These are phyloP conservation scores for Lepidothrix coronata DNA, from an alignment of 2,113 vertebrate species.

Conservation along the genomic window DNA sequence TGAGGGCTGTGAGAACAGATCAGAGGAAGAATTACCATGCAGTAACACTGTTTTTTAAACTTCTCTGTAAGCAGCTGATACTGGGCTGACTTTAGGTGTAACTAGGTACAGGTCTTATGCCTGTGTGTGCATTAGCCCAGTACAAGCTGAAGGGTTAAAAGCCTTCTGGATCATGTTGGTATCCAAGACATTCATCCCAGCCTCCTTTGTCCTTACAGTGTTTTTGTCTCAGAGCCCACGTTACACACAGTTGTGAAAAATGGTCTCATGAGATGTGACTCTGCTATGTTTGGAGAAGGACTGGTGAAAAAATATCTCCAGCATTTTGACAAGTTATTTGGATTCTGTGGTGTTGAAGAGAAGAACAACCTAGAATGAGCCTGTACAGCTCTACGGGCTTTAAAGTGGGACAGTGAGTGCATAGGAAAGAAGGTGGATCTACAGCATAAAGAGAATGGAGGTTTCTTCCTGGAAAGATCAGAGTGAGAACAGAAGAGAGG, in stretches of 20 bases:
- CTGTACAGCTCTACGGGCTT: neutral
- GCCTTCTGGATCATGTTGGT: neutral
- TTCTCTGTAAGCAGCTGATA: neutral
- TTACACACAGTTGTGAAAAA: constrained; percentile 1
- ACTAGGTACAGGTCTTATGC: neutral
- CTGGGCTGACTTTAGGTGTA: neutral
- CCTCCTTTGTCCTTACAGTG: neutral
- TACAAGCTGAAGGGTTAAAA: neutral
- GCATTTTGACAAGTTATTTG: neutral
- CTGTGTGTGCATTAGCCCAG: neutral
- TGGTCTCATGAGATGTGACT: neutral
- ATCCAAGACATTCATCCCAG: neutral
- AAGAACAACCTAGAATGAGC: neutral
- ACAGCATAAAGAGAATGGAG: neutral
- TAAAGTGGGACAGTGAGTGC: constrained; percentile 20
- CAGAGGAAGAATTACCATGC: fast-evolving
- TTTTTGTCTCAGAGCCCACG: neutral
- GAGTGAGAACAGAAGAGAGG: neutral
- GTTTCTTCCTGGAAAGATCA: constrained; percentile 15
- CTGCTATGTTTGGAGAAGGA: constrained; percentile 3
- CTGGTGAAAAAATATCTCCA: neutral
- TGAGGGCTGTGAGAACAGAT: neutral
- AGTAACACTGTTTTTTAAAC: neutral
- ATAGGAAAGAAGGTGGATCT: constrained; percentile 5
- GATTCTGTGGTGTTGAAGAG: neutral